phyloP scores from a whole-genome alignment of 2,797 vertebrate genomes.

The Sebastes itinus region DNA sequence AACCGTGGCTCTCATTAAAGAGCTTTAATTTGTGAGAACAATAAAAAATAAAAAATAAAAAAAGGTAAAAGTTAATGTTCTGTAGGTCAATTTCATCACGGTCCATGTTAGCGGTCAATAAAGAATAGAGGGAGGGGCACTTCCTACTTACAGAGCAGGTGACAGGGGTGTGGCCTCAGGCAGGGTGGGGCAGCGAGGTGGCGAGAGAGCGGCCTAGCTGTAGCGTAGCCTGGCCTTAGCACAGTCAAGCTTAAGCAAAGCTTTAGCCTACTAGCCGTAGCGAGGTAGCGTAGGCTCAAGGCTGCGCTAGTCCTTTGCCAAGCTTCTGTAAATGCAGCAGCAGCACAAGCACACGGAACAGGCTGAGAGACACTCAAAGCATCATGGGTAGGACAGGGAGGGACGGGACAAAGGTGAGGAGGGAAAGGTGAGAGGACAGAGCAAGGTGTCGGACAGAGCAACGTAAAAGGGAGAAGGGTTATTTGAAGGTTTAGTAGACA shows the following conservation, averaged over 20 bases:
- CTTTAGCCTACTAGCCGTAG: constrained; percentile 67
- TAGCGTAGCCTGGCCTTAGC: constrained; percentile 70
- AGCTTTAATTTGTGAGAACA: constrained; percentile 64
- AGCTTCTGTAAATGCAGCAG: constrained; percentile 82
- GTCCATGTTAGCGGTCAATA: constrained; percentile 73
- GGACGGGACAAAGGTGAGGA: constrained; percentile 35
- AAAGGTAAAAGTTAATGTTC: constrained; percentile 41
- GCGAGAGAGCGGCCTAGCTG: constrained; percentile 69
- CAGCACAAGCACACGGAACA: constrained; percentile 93
- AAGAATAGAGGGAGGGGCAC: constrained; percentile 89
- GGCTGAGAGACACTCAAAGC: constrained; percentile 86
- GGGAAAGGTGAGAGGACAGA: constrained; percentile 81
- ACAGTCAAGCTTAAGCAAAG: constrained; percentile 74
- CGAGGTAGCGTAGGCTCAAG: constrained; percentile 72
- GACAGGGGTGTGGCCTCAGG: constrained; percentile 97
- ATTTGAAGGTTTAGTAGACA: constrained; percentile 97
- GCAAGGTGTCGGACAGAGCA: constrained; percentile 94
- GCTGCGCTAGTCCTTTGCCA: constrained; percentile 93
- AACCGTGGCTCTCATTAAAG: constrained; percentile 48
- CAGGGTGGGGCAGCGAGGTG: constrained; percentile 82
- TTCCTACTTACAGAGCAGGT: constrained; percentile 99
- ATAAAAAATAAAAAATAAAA: constrained; percentile 20
- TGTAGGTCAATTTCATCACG: constrained; percentile 60
- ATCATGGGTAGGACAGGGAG: constrained; percentile 88
- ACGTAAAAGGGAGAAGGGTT: constrained; percentile 93